Evolutionary conservation across 2,113 vertebrate species (phyloP).

Genomic region (Chunga burmeisteri): DNA sequence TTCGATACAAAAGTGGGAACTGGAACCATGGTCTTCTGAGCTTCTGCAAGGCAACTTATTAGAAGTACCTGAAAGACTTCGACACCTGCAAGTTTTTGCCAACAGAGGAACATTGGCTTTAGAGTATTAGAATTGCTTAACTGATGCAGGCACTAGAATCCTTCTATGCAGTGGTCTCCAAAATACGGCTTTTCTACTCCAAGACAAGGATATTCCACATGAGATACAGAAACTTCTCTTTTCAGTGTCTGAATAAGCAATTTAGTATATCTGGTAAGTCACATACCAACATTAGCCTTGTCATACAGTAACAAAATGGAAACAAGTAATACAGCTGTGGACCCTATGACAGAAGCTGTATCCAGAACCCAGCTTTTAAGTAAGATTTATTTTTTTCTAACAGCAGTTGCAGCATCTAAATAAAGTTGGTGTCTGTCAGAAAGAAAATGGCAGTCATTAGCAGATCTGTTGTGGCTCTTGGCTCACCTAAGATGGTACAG

Average conservation of each 20-base stretch:
- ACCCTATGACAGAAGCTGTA: background rate
- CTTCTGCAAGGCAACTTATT: background rate
- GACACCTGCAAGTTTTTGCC: background rate
- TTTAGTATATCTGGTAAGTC: background rate
- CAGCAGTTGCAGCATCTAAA: background rate
- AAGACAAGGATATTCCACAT: background rate
- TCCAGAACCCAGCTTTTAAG: background rate
- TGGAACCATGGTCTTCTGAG: background rate
- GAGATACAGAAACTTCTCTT: background rate
- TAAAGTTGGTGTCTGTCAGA: background rate
- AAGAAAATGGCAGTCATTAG: background rate
- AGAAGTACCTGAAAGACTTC: background rate
- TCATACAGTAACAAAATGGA: background rate
- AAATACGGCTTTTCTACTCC: background rate
- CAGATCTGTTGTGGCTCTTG: background rate
- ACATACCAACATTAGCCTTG: background rate
- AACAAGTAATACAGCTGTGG: background rate
- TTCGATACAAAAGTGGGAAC: background rate
- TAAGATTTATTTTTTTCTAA: background rate
- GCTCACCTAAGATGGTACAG: background rate
- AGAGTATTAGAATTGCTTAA: background rate
- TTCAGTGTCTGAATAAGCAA: background rate
- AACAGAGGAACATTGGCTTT: background rate
- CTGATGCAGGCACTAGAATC: background rate
- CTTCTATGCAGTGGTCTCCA: background rate